phyloP scores from a whole-genome alignment of 2,113 vertebrate genomes.

The Brachyistius frenatus region DNA sequence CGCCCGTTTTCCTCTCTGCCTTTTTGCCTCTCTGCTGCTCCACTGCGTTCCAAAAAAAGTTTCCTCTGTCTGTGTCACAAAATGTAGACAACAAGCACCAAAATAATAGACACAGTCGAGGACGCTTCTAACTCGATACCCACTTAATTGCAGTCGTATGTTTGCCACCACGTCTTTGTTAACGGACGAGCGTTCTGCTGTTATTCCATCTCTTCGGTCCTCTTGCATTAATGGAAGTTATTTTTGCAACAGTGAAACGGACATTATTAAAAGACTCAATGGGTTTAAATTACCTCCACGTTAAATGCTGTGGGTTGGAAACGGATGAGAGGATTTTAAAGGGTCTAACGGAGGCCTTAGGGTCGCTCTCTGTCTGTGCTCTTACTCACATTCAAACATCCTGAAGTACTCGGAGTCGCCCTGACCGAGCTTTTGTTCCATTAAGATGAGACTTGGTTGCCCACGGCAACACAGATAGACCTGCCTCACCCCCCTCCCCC shows the following conservation, averaged over 20 bases:
- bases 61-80: background rate
- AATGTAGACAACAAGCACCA: background rate
- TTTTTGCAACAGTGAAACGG: constrained; percentile 27
- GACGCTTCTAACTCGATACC: background rate
- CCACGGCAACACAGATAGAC: constrained; percentile 49
- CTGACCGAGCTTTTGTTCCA: constrained; percentile 38
- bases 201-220: background rate
- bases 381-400: constrained; percentile 44
- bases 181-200: background rate
- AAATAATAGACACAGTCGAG: background rate
- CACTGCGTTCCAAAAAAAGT: constrained; percentile 12
- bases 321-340: constrained; percentile 60
- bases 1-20: constrained; percentile 19
- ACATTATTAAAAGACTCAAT: constrained; percentile 48
- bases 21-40: constrained; percentile 10
- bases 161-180: background rate
- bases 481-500: background rate
- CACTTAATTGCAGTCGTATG: background rate
- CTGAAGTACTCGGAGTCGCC: background rate
- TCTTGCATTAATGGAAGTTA: constrained; percentile 18
- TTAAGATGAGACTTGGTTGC: constrained; percentile 56
- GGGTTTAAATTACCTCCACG: constrained; percentile 41
- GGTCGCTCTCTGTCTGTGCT: constrained; percentile 22
- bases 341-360: constrained; percentile 30
- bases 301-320: constrained; percentile 33